Base-by-base conservation (phyloP, 2,888 invertebrate genomes). In the Mimachlamys varia region DNA sequence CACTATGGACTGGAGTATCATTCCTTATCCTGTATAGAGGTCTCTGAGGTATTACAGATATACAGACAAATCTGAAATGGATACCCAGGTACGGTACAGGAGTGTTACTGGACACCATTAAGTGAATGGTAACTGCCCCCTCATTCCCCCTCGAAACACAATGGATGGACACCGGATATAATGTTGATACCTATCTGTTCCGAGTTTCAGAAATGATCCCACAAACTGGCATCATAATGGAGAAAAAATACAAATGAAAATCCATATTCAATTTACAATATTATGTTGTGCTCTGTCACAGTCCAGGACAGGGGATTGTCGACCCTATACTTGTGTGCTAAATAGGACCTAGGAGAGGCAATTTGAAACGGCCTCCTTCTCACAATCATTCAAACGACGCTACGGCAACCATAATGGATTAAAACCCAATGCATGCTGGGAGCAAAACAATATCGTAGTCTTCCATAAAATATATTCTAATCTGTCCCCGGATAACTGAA, bases 341-440 rank as follows among this genome's bases (percentile, higher is more conserved):
- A 33, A 76, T 76, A 15, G 27, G 76, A 27, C 76, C 76, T 22
- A 12, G 76, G 76, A 76, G 76, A 27, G 76, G 76, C 76, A 76
- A 76, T 76, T 33, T 27, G 76, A 76, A 33, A 27, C 27, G 7
- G 33, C 33, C 76, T 76, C 19, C 76, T 76, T 33, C 76, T 76
- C 33, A 12, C 76, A 76, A 76, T 76, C 76, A 76, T 76, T 76
- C 33, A 76, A 76, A 76, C 27, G 15, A 33, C 13, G 33, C 76
- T 33, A 76, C 33, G 22, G 76, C 76, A 76, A 76, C 76, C 33
- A 33, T 76, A 76, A 76, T 76, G 76, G 76, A 76, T 76, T 76
- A 76, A 76, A 76, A 33, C 76, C 76, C 76, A 76, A 76, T 76
- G 76, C 76, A 76, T 76, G 76, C 76, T 76, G 76, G 76, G 76